Evolutionary conservation across 2,888 invertebrate species (phyloP), one percentile per base, ranked within the genome.

Genomic region (Emmelina monodactyla): DNA sequence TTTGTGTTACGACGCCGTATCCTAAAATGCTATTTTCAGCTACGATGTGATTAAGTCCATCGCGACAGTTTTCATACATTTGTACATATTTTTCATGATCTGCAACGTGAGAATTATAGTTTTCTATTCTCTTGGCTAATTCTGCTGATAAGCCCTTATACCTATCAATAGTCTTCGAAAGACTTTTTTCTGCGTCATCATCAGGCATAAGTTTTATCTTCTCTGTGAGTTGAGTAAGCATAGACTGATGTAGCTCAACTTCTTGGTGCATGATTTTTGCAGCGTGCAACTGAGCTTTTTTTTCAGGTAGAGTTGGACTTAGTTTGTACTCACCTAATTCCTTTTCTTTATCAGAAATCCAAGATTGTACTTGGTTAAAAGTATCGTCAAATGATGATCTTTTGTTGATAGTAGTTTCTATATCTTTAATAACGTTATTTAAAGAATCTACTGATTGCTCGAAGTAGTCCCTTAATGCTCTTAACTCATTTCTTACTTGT

Each of bases 371-470:
- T 82, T 94, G 94, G 31, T 88, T 88, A 47, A 92, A 90, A 42
- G 92, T 94, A 50, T 96, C 95, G 60, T 96, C 95, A 61, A 97
- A 94, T 1, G 94, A 94, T 2, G 93, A 92, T 64, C 95, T 85
- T 51, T 95, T 93, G 59, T 94, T 89, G 41, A 96, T 84, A 25
- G 91, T 89, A 1, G 89, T 90, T 76, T 97, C 96, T 12, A 94
- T 88, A 51, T 89, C 88, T 62, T 94, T 94, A 45, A 93, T 87
- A 1, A 93, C 85, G 11, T 87, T 86, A 58, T 92, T 94, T 0
- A 94, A 86, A 62, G 89, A 88, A 61, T 92, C 94, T 3, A 91
- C 86, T 31, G 94, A 85, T 32, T 88, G 84, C 66, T 97, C 96
- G 53, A 92, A 92, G 42, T 86, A 85, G 52, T 91, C 89, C 43